A percentile compares a stretch with the other conserved stretches of the same genome.
Conservation (phyloP, 1,140 invertebrate species). For the Bombus turneri region DNA sequence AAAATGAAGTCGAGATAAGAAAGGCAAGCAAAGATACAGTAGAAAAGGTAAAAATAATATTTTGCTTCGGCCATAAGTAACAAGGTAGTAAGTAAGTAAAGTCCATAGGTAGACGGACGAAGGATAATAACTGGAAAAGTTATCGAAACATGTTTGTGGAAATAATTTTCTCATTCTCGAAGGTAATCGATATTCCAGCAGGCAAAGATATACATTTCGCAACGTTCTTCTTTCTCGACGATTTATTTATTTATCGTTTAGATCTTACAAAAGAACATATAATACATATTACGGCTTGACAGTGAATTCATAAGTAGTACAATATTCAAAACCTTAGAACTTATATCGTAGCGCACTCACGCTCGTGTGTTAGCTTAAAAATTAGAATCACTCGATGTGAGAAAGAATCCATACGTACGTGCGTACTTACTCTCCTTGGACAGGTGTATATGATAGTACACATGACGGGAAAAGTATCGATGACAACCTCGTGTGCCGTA, state of each 20-base stretch:
- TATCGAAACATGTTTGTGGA: too few relatives aligned
- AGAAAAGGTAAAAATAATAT: too few relatives aligned
- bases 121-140: not conserved
- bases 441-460: not conserved
- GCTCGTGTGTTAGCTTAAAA: slow-evolving; percentile 66
- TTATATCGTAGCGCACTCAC: slow-evolving; percentile 64
- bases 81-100: too few relatives aligned
- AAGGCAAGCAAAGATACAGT: too few relatives aligned
- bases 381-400: slow-evolving; percentile 64
- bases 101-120: not conserved
- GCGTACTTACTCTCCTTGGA: not conserved
- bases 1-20: too few relatives aligned
- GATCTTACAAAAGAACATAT: slow-evolving; percentile 81
- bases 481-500: not conserved
- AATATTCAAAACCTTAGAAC: slow-evolving; percentile 56
- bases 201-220: not conserved
- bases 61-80: too few relatives aligned
- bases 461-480: not conserved
- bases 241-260: slow-evolving; percentile 78
- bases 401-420: slow-evolving; percentile 32
- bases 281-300: slow-evolving; percentile 77
- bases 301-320: slow-evolving; percentile 69
- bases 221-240: slow-evolving; percentile 55
- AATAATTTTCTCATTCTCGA: too few relatives aligned
- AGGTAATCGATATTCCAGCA: too few relatives aligned